These are phyloP conservation scores for Bufotes viridis DNA, from an alignment of 2,797 vertebrate genomes.

Conservation along the genomic window DNA sequence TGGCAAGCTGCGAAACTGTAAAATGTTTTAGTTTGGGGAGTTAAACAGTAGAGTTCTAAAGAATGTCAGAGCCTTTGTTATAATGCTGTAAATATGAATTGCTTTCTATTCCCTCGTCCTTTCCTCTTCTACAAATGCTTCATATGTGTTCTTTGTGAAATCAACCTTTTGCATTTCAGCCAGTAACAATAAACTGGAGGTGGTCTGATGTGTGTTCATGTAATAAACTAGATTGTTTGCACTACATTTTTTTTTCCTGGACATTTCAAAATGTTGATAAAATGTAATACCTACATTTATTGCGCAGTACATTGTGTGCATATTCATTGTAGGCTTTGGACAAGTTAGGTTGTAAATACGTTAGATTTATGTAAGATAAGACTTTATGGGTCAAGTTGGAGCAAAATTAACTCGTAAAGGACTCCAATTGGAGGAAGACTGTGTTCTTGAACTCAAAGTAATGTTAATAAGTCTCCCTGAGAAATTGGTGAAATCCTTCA, in stretches of 20 bases:
- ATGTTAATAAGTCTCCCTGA: too few relatives aligned
- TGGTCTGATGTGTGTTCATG: conserved; percentile 70
- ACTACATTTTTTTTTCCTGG: background rate
- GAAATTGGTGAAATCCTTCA: too few relatives aligned
- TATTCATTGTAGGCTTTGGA: background rate
- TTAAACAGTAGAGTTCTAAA: background rate
- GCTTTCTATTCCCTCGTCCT: conserved; percentile 39
- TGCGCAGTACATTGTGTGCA: background rate
- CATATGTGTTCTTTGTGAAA: conserved; percentile 67
- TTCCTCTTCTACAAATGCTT: conserved; percentile 66
- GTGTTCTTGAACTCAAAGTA: too few relatives aligned
- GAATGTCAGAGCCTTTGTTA: conserved; percentile 12
- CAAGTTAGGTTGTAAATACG: background rate
- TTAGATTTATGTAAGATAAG: too few relatives aligned
- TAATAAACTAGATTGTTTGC: conserved; percentile 66
- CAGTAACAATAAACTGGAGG: conserved; percentile 62
- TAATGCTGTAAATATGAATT: conserved; percentile 68
- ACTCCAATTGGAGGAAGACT: too few relatives aligned
- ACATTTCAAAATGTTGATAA: background rate
- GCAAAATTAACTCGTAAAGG: too few relatives aligned
- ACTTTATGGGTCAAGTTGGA: too few relatives aligned
- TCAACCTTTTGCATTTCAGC: conserved; percentile 64
- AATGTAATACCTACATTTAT: background rate
- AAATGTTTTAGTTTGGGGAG: background rate
- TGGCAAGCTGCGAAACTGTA: background rate